Percentiles rank a stretch among this genome's conserved stretches.
Evolutionary conservation across 92 coral and sea anemone genomes (phyloP).

Genomic region (Zoanthus sociatus): DNA sequence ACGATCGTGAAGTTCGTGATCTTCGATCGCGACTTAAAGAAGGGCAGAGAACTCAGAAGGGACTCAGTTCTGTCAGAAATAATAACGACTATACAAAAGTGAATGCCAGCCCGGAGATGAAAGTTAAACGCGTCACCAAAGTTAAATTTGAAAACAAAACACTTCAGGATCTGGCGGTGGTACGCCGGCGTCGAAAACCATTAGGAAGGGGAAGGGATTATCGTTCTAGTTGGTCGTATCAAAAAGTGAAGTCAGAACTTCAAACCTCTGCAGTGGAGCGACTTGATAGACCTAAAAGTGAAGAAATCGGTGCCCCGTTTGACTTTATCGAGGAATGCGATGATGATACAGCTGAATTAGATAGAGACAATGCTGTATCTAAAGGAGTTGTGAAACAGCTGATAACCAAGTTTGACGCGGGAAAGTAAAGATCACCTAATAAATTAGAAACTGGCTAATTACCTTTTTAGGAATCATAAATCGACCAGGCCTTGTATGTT

Average conservation of each 20-base stretch:
- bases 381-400: conserved; percentile 81
- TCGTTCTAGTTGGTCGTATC: conserved; percentile 84
- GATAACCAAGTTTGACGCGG: conserved; percentile 69
- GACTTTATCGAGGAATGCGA: conserved; percentile 77
- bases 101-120: conserved; percentile 73
- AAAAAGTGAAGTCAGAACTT: conserved; percentile 72
- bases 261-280: conserved; percentile 56
- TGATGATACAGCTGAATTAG: conserved; percentile 72
- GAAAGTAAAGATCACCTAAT: neutral
- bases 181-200: conserved; percentile 75
- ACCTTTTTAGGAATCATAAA: neutral
- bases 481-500: neutral
- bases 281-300: conserved; percentile 78
- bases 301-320: conserved; percentile 60
- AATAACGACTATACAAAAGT: conserved; percentile 13
- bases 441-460: neutral
- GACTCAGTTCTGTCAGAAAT: neutral
- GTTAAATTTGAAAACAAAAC: conserved; percentile 73
- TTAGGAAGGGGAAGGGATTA: conserved; percentile 62
- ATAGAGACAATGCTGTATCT: conserved; percentile 76
- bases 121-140: conserved; percentile 79
- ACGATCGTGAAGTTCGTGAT: conserved; percentile 50
- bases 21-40: conserved; percentile 34
- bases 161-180: conserved; percentile 57
- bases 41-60: conserved; percentile 29